Percentiles rank a stretch among this genome's conserved stretches.
These are phyloP conservation scores for Coregonus suidteri DNA, from an alignment of 2,797 vertebrate genomes.

Conservation along the genomic window DNA sequence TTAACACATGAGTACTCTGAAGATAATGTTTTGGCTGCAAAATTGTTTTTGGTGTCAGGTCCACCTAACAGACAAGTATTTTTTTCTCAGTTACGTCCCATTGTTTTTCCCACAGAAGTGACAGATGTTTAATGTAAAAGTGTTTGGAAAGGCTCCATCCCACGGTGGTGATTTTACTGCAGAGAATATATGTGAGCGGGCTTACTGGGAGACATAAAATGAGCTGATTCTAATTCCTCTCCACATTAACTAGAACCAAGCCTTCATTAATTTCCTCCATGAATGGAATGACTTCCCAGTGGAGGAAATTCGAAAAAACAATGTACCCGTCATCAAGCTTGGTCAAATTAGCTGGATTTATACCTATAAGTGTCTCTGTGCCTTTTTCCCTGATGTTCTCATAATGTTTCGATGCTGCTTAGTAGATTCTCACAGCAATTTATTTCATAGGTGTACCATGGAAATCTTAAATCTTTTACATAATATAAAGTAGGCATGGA, in stretches of 20 bases:
- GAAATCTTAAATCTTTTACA: no score
- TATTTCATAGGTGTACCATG: no score
- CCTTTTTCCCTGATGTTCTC: neutral
- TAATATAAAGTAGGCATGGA: no score
- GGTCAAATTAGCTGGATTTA: neutral
- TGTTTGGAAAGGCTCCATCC: neutral
- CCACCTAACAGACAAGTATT: neutral
- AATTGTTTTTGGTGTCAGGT: neutral
- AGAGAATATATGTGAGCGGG: neutral
- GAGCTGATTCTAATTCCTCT: neutral
- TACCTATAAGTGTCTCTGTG: neutral
- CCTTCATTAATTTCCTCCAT: neutral
- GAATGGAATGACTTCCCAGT: neutral
- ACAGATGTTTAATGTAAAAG: neutral
- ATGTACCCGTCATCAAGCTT: neutral
- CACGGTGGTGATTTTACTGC: neutral
- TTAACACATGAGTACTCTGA: neutral
- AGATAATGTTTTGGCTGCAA: neutral
- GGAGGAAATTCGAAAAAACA: neutral
- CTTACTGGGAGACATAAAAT: slow-evolving; percentile 2
- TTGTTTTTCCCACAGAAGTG: neutral
- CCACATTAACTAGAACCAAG: neutral
- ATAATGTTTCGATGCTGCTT: neutral
- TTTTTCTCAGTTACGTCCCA: neutral
- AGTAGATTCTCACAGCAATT: no score